phyloP scores from a whole-genome alignment of 2,888 invertebrate species.

The Cerastis rubricosa region DNA sequence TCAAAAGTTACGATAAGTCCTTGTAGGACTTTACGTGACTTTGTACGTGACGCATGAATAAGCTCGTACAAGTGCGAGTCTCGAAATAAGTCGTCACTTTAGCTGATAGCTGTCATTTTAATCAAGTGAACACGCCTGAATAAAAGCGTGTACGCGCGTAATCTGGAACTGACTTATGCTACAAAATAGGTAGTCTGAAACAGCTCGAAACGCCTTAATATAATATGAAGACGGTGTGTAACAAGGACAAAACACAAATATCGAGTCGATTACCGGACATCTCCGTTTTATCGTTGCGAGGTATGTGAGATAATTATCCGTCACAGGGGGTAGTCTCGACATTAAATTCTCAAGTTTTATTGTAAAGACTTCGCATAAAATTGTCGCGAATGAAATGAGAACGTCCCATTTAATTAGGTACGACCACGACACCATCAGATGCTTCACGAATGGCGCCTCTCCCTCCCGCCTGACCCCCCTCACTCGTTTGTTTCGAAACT shows the following conservation, averaged over 20 bases:
- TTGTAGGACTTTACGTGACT: conserved; percentile 20
- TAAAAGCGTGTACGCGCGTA: neutral
- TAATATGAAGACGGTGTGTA: conserved; percentile 8
- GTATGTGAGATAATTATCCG: conserved; percentile 81
- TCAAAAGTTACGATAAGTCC: conserved; percentile 24
- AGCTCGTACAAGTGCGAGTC: neutral
- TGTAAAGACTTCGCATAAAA: conserved; percentile 82
- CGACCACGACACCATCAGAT: conserved; percentile 77
- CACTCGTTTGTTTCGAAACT: conserved; percentile 82
- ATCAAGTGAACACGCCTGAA: neutral
- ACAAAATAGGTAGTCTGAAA: neutral
- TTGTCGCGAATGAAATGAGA: conserved; percentile 84
- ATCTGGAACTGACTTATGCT: neutral
- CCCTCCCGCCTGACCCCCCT: conserved; percentile 33
- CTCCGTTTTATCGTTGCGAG: conserved; percentile 75
- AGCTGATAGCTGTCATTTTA: neutral
- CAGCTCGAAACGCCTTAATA: neutral
- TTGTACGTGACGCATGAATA: neutral
- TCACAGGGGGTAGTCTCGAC: conserved; percentile 77
- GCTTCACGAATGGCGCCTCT: conserved; percentile 68
- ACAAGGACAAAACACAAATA: conserved; percentile 28
- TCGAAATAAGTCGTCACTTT: neutral
- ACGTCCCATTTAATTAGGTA: conserved; percentile 86
- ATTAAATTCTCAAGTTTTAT: conserved; percentile 85
- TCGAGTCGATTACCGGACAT: conserved; percentile 21